phyloP scores from a whole-genome alignment of 2,888 invertebrate species.

The Dendrolimus pini region DNA sequence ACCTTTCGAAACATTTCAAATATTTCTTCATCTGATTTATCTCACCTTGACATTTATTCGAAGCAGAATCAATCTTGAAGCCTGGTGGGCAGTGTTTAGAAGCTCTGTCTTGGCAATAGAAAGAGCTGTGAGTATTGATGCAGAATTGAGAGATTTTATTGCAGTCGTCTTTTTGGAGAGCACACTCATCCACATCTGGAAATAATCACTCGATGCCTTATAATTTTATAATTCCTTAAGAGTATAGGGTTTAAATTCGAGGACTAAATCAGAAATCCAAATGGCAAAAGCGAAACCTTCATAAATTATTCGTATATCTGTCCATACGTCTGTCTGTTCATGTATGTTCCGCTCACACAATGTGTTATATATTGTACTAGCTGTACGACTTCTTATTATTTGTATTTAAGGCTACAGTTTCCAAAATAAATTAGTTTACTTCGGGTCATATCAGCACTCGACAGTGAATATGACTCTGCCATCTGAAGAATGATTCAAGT shows the following conservation, averaged over 20 bases:
- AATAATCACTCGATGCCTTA: constrained; percentile 1
- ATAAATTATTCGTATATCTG: too few species aligned
- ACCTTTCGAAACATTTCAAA: too few species aligned
- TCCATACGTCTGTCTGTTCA: too few species aligned
- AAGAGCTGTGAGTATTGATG: constrained; percentile 82
- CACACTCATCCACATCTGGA: constrained; percentile 84
- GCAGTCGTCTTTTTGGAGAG: constrained; percentile 78
- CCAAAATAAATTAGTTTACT: too few species aligned
- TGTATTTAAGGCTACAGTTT: too few species aligned
- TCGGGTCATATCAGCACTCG: too few species aligned
- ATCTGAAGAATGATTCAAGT: too few species aligned
- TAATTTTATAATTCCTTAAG: not conserved
- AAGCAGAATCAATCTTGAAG: constrained; percentile 72
- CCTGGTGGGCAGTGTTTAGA: constrained; percentile 79
- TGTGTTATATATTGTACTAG: too few species aligned
- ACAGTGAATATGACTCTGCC: too few species aligned
- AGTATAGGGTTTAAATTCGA: not conserved
- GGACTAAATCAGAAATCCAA: not conserved
- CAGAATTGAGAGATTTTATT: constrained; percentile 80
- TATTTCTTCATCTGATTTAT: too few species aligned
- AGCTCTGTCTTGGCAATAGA: constrained; percentile 79
- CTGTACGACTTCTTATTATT: too few species aligned
- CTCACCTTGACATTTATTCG: constrained; percentile 76
- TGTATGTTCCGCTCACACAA: too few species aligned
- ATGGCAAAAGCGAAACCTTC: not conserved